Evolutionary conservation across 2,113 vertebrate genomes (phyloP), one percentile per base, ranked within the genome.

Genomic region (Delphinapterus leucas): DNA sequence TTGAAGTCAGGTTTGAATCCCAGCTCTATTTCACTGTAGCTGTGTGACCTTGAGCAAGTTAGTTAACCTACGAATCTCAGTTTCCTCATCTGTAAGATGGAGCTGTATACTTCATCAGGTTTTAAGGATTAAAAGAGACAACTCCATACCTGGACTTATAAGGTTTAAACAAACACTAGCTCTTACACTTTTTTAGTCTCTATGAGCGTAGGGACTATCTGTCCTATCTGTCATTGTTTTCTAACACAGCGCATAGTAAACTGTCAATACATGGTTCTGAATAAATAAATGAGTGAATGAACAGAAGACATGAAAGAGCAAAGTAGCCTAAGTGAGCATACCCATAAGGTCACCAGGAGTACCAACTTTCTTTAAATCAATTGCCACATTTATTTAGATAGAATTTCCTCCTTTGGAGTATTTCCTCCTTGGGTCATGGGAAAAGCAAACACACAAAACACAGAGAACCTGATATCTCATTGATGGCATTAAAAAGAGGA

Each of bases 381-480:
- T 68, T 60, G 92, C 55, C 88, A 74, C 65, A 73, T 92, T 92
- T 85, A 95, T 88, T 94, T 92, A 95, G 87, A 58, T 44, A 96
- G 94, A 90, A 86, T 97, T 96, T 97, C 96, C 61, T 95, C 89
- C 15, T 83, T 55, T 4, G 63, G 88, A 74, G 58, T 63, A 65
- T 70, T 92, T 97, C 96, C 80, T 90, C 49, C 84, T 92, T 47
- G 87, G 87, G 96, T 92, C 96, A 90, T 97, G 98, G 97, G 96
- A 97, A 97, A 98, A 96, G 87, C 95, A 97, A 96, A 96, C 89
- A 97, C 96, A 93, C 49, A 80, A 93, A 93, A 90, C 77, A 71
- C 36, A 53, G 95, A 95, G 93, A 97, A 98, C 71, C 38, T 71
- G 90, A 97, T 96, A 90, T 36, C 71, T 88, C 77, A 25, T 13